phyloP scores from a whole-genome alignment of 2,888 invertebrate genomes.

The Trissoscelio sp. region DNA sequence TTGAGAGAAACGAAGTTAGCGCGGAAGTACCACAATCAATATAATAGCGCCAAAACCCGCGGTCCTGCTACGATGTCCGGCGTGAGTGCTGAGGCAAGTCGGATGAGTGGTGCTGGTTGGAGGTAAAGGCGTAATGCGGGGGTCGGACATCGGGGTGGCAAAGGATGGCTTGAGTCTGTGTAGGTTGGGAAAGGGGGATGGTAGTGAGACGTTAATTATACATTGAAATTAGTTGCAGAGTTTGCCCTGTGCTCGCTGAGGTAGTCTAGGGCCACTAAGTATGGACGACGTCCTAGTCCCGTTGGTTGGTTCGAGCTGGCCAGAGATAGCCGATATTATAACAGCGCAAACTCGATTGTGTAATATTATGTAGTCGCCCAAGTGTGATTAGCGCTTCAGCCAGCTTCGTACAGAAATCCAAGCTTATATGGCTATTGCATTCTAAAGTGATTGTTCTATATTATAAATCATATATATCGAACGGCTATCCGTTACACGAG shows the following conservation, averaged over 20 bases:
- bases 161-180: slow-evolving; percentile 69
- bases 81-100: slow-evolving; percentile 69
- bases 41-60: slow-evolving; percentile 81
- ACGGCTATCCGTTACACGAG: slow-evolving; percentile 25
- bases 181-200: slow-evolving; percentile 73
- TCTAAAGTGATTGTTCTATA: slow-evolving; percentile 63
- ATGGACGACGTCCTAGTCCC: slow-evolving; percentile 78
- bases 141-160: slow-evolving; percentile 70
- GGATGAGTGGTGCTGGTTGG: slow-evolving; percentile 71
- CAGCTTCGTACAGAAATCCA: slow-evolving; percentile 72
- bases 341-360: slow-evolving; percentile 80
- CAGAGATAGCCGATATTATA: slow-evolving; percentile 81
- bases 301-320: slow-evolving; percentile 77
- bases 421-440: slow-evolving; percentile 71
- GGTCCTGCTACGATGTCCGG: slow-evolving; percentile 78
- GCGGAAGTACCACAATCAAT: slow-evolving; percentile 80
- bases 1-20: slow-evolving; percentile 82
- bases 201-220: slow-evolving; percentile 84
- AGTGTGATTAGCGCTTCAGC: slow-evolving; percentile 76
- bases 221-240: slow-evolving; percentile 84
- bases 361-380: slow-evolving; percentile 80
- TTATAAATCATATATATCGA: slow-evolving; percentile 51
- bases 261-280: slow-evolving; percentile 81
- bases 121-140: slow-evolving; percentile 73
- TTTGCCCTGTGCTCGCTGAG: slow-evolving; percentile 81